These are phyloP conservation scores for Melanostoma mellinum DNA, from an alignment of 2,888 invertebrate species.

Conservation along the genomic window DNA sequence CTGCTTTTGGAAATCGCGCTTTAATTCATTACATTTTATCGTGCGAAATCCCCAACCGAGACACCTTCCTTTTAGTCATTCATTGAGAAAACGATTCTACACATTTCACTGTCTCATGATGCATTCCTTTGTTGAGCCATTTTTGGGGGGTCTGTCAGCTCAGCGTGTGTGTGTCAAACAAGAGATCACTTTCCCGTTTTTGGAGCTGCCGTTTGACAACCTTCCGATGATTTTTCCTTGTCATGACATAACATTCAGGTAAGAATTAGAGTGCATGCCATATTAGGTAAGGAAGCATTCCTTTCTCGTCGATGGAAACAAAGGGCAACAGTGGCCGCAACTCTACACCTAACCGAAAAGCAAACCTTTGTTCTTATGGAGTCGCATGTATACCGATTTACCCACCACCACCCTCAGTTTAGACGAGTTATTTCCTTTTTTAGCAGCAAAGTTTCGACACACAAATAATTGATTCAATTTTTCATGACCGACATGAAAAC, in stretches of 20 bases:
- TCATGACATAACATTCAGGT: constrained; percentile 49
- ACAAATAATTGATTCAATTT: constrained; percentile 71
- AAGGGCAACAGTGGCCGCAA: constrained; percentile 37
- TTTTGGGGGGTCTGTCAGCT: constrained; percentile 6
- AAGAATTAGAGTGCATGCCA: constrained; percentile 22
- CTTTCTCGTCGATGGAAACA: constrained; percentile 44
- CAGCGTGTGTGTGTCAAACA: background rate
- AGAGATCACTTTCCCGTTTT: constrained; percentile 71
- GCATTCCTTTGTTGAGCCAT: constrained; percentile 52
- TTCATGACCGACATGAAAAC: constrained; percentile 69
- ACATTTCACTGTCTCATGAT: constrained; percentile 26
- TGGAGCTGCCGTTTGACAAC: constrained; percentile 24
- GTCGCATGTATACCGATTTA: constrained; percentile 5
- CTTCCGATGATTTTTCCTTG: constrained; percentile 61
- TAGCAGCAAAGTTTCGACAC: constrained; percentile 60
- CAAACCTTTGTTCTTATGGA: constrained; percentile 58
- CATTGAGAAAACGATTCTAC: constrained; percentile 38
- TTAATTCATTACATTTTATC: background rate
- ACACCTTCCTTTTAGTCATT: constrained; percentile 51
- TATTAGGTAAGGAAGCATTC: constrained; percentile 37
- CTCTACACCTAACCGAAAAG: background rate
- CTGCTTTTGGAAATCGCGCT: constrained; percentile 55
- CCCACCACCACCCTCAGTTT: constrained; percentile 3
- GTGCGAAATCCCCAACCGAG: constrained; percentile 31
- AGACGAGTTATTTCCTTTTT: constrained; percentile 61